A percentile compares a stretch with the other conserved stretches of the same genome.
These are phyloP conservation scores for Diachasma alloeum DNA, from an alignment of 1,140 invertebrate genomes.

Conservation along the genomic window DNA sequence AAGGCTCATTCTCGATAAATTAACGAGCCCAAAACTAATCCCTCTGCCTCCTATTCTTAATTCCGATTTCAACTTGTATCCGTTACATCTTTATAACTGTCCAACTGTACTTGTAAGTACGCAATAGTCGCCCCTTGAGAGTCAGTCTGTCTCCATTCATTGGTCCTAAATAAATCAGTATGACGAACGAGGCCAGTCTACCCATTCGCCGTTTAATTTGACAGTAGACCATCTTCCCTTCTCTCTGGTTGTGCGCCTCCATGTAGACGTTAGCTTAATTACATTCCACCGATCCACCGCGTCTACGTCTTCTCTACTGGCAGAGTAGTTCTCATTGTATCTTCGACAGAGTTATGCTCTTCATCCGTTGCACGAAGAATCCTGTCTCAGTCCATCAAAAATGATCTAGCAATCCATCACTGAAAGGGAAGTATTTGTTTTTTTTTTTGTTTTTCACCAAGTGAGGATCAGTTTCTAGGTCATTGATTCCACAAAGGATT, in stretches of 20 bases:
- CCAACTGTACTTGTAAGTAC: not conserved
- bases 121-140: not conserved
- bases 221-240: constrained; percentile 56
- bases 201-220: constrained; percentile 59
- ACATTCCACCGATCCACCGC: constrained; percentile 54
- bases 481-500: not conserved
- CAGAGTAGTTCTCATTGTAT: constrained; percentile 29
- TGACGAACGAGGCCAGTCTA: constrained; percentile 49
- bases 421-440: too few species aligned
- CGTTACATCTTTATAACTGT: not conserved
- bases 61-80: not conserved
- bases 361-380: not conserved
- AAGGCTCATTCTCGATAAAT: not conserved
- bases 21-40: not conserved
- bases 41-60: not conserved
- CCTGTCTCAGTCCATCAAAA: not conserved
- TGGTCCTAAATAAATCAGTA: constrained; percentile 56
- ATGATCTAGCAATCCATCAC: not conserved
- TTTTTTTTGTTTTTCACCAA: not conserved
- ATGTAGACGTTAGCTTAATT: constrained; percentile 57
- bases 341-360: constrained; percentile 29
- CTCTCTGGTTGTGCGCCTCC: constrained; percentile 12
- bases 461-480: not conserved
- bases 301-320: not conserved
- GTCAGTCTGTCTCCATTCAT: constrained; percentile 19